Evolutionary conservation across 2,888 invertebrate species (phyloP).

Genomic region (Branchellion lobata): DNA sequence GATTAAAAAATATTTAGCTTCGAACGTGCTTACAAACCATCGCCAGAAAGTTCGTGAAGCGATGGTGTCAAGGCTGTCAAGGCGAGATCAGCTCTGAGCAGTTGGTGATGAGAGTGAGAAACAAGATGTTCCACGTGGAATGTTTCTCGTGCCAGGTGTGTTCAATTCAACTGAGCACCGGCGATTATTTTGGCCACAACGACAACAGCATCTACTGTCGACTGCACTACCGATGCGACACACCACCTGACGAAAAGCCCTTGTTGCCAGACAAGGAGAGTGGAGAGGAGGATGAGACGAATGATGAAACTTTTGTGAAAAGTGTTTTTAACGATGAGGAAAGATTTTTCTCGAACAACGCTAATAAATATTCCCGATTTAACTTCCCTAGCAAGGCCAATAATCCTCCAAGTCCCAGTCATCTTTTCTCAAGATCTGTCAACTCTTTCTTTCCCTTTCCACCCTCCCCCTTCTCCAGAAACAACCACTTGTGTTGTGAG

Average conservation of each 20-base stretch:
- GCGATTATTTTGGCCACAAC: constrained; percentile 77
- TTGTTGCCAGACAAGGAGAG: not conserved
- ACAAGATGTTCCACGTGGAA: constrained; percentile 79
- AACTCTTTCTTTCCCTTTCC: not conserved
- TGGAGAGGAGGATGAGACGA: not conserved
- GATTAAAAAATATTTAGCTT: no score
- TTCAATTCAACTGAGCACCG: constrained; percentile 77
- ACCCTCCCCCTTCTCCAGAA: not conserved
- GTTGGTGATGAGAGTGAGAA: constrained; percentile 84
- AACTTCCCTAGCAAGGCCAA: not conserved
- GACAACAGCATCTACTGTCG: constrained; percentile 78
- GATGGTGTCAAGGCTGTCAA: constrained; percentile 81
- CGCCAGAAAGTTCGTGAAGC: constrained; percentile 78
- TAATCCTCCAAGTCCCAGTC: not conserved
- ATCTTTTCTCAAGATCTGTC: not conserved
- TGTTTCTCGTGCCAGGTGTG: constrained; percentile 88
- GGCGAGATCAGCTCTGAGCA: constrained; percentile 82
- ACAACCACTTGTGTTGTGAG: constrained; percentile 14
- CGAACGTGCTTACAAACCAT: no score
- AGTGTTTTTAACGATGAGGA: not conserved
- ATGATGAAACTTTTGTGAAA: not conserved
- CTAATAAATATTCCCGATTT: not conserved
- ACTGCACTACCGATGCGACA: constrained; percentile 30
- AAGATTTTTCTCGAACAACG: not conserved
- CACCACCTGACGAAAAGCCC: no score